Percentiles rank a stretch among this genome's conserved stretches.
Evolutionary conservation across 2,888 invertebrate genomes (phyloP).

Genomic region (Caenorhabditis plicata): DNA sequence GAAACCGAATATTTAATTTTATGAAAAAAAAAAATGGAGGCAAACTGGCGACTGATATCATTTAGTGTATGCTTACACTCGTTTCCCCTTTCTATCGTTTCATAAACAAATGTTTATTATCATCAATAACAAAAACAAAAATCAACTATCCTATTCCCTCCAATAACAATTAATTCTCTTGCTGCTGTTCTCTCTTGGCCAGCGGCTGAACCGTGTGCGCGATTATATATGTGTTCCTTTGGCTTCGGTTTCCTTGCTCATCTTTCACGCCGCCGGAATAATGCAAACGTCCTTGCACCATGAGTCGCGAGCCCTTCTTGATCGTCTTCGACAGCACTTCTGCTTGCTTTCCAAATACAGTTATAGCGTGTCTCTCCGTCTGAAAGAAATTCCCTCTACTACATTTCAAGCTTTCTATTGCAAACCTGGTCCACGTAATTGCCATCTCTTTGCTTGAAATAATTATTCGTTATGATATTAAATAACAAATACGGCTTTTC

Average conservation of each 20-base stretch:
- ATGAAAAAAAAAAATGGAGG: too few relatives aligned
- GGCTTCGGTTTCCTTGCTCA: conserved; percentile 45
- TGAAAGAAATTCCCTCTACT: too few relatives aligned
- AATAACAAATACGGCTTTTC: conserved; percentile 46
- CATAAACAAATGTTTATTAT: too few relatives aligned
- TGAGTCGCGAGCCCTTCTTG: conserved; percentile 48
- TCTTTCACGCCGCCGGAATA: conserved; percentile 47
- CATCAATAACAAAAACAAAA: conserved; percentile 22
- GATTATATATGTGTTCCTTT: conserved; percentile 44
- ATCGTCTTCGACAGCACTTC: conserved; percentile 31
- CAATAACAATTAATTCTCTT: conserved; percentile 3
- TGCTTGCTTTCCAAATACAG: conserved; percentile 47
- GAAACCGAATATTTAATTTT: too few relatives aligned
- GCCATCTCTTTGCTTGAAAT: conserved; percentile 21
- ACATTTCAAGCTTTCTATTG: too few relatives aligned
- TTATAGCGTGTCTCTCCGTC: conserved; percentile 44
- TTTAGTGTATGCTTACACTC: too few relatives aligned
- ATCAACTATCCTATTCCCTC: too few relatives aligned
- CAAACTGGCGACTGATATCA: too few relatives aligned
- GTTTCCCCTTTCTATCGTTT: too few relatives aligned
- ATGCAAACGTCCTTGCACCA: conserved; percentile 51
- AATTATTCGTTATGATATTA: conserved; percentile 53
- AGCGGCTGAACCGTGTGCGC: conserved; percentile 42
- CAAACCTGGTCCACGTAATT: conserved; percentile 14
- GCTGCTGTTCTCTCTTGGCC: conserved; percentile 11